These are phyloP conservation scores for Cerceris ruficornis DNA, from an alignment of 2,888 invertebrate species.

Conservation along the genomic window DNA sequence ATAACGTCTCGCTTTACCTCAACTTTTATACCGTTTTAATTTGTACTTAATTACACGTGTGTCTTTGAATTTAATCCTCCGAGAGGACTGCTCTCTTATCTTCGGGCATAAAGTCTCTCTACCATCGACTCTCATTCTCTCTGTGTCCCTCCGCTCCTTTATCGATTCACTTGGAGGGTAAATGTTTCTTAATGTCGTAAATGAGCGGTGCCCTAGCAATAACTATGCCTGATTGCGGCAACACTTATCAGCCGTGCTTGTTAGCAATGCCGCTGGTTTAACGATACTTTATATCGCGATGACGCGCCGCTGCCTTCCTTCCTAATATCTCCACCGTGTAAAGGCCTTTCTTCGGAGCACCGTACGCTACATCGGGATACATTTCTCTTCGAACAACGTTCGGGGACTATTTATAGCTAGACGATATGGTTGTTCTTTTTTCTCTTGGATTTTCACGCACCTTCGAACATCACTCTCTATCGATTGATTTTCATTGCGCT, in stretches of 20 bases:
- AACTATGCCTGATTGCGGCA: constrained; percentile 24
- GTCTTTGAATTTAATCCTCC: background rate
- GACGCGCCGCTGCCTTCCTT: constrained; percentile 10
- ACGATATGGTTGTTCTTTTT: too few species aligned
- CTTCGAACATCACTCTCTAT: too few species aligned
- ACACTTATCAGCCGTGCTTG: constrained; percentile 32
- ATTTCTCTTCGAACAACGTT: too few species aligned
- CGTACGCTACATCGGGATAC: too few species aligned
- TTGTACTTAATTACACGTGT: constrained; percentile 13
- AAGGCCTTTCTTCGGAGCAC: constrained; percentile 1
- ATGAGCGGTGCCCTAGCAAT: constrained; percentile 26
- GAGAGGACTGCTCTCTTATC: background rate
- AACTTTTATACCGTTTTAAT: constrained; percentile 24
- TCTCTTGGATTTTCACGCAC: too few species aligned
- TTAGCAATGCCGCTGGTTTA: constrained; percentile 27
- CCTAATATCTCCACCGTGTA: constrained; percentile 17
- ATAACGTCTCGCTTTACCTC: constrained; percentile 8
- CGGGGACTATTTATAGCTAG: too few species aligned
- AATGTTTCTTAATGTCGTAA: constrained; percentile 26
- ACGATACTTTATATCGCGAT: constrained; percentile 35
- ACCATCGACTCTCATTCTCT: background rate
- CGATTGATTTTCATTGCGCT: too few species aligned
- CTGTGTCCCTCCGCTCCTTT: constrained; percentile 12
- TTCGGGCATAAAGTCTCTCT: constrained; percentile 10
- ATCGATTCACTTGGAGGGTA: constrained; percentile 17